phyloP scores from a whole-genome alignment of 2,113 vertebrate species.

The Sarotherodon lohbergeri region DNA sequence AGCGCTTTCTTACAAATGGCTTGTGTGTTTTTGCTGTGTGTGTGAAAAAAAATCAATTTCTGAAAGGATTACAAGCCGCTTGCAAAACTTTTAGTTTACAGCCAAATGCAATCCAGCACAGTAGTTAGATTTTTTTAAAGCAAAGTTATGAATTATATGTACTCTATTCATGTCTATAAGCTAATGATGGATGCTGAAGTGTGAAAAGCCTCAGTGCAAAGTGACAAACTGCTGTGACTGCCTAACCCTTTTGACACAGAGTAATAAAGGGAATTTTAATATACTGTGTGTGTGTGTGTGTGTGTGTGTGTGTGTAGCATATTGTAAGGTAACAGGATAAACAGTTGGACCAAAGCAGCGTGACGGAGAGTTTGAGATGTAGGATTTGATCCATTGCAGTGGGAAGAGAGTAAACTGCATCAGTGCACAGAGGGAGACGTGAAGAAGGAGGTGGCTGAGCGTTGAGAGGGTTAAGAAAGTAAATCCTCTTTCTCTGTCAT shows the following conservation, averaged over 20 bases:
- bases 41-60: not conserved
- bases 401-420: not conserved
- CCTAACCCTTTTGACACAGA: not conserved
- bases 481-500: not conserved
- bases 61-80: not conserved
- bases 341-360: not conserved
- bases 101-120: not conserved
- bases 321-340: not conserved
- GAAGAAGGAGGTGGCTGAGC: not conserved
- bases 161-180: not conserved
- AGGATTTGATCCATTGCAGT: not conserved
- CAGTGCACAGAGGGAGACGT: not conserved
- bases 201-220: not conserved
- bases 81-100: not conserved
- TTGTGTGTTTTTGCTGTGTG: not conserved
- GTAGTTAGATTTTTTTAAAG: not conserved
- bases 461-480: not conserved
- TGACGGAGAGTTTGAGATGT: not conserved
- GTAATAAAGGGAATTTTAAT: not conserved
- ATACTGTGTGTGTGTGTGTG: not conserved
- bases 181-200: not conserved
- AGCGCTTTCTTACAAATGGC: not conserved
- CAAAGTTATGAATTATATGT: not conserved
- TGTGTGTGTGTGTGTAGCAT: not conserved
- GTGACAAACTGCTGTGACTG: not conserved